Evolutionary conservation across 2,113 vertebrate species (phyloP).

Genomic region (Lepus americanus): DNA sequence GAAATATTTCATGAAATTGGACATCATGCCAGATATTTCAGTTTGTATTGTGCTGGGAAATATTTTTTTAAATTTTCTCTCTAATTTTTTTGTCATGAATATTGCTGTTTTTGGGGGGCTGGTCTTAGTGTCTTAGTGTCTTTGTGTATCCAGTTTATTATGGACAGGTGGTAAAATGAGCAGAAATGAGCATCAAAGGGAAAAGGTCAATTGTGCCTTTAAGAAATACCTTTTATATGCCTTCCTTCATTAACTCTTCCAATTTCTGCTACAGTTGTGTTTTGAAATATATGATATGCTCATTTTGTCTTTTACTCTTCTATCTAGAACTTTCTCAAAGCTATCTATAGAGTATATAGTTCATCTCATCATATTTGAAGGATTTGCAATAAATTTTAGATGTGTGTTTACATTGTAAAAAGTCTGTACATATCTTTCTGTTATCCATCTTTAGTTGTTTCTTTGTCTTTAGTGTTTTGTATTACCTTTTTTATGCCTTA

Average conservation of each 20-base stretch:
- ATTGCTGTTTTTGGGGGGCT: neutral
- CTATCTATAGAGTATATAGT: neutral
- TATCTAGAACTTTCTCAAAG: neutral
- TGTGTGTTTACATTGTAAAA: neutral
- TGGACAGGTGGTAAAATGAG: conserved; percentile 41
- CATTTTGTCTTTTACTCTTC: neutral
- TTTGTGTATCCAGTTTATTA: conserved; percentile 20
- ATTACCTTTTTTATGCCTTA: too few species aligned
- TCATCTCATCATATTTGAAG: conserved; percentile 13
- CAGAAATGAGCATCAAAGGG: neutral
- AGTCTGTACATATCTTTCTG: neutral
- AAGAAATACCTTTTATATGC: neutral
- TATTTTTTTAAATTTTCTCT: neutral
- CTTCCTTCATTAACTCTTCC: neutral
- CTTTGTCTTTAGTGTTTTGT: neutral
- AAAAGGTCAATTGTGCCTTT: neutral
- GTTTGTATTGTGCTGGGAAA: conserved; percentile 4
- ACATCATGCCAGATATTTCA: neutral
- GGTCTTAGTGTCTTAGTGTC: neutral
- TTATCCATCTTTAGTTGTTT: neutral
- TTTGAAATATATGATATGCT: neutral
- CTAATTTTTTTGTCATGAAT: neutral
- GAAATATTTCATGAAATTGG: conserved; percentile 30
- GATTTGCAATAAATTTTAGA: neutral
- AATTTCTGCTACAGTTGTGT: neutral